phyloP scores from a whole-genome alignment of 2,888 invertebrate genomes.

The Eristalinus sepulchralis region DNA sequence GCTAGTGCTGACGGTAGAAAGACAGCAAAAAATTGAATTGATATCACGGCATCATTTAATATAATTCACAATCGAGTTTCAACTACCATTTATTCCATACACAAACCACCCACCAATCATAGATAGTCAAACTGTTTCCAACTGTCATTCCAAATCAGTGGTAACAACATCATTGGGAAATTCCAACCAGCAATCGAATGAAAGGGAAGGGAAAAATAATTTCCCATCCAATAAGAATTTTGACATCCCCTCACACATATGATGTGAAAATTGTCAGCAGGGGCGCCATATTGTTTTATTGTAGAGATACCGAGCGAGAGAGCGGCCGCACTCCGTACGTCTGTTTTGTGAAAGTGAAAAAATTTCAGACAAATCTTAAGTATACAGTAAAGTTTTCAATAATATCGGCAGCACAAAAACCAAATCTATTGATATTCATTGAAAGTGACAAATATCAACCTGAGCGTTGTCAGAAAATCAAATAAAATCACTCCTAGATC shows the following conservation, averaged over 20 bases:
- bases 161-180: background rate
- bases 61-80: background rate
- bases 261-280: constrained; percentile 63
- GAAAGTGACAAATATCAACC: background rate
- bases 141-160: constrained; percentile 37
- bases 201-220: background rate
- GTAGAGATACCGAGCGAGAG: constrained; percentile 71
- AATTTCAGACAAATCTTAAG: constrained; percentile 46
- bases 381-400: constrained; percentile 37
- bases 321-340: constrained; percentile 61
- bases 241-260: constrained; percentile 63
- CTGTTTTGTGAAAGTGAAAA: constrained; percentile 66
- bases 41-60: background rate
- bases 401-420: background rate
- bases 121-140: background rate
- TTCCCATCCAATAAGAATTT: constrained; percentile 43
- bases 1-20: too few species aligned
- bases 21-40: background rate
- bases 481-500: constrained; percentile 11
- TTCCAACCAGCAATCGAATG: background rate
- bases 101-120: background rate
- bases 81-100: background rate
- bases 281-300: constrained; percentile 71
- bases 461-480: constrained; percentile 18
- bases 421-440: constrained; percentile 8